These are phyloP conservation scores for Plebejus anna DNA, from an alignment of 2,888 invertebrate genomes.

Conservation along the genomic window DNA sequence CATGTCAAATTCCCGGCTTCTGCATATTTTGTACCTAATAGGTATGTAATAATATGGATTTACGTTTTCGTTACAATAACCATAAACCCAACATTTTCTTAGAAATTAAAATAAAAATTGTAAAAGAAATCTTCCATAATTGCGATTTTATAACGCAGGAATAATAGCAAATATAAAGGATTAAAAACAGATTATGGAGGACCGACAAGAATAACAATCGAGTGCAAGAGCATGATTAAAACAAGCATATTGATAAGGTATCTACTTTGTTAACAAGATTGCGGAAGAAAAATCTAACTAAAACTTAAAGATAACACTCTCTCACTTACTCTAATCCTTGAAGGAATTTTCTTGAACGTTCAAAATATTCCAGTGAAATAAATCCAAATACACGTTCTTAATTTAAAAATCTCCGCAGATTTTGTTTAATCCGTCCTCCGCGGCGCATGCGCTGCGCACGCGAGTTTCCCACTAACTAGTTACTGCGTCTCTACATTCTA, in stretches of 20 bases:
- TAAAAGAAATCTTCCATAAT: too few species aligned
- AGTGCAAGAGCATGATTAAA: constrained; percentile 16
- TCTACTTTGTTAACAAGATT: constrained; percentile 18
- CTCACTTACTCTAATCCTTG: neutral
- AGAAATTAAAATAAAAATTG: too few species aligned
- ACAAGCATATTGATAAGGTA: constrained; percentile 18
- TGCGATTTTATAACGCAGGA: neutral
- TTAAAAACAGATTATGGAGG: constrained; percentile 22
- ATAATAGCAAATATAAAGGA: neutral
- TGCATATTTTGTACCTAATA: too few species aligned
- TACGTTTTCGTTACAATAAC: too few species aligned
- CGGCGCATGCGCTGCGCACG: constrained; percentile 67
- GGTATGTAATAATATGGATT: too few species aligned
- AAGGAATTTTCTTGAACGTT: constrained; percentile 5
- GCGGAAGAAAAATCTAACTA: constrained; percentile 18
- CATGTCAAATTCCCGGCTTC: too few species aligned
- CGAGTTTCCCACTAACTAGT: constrained; percentile 60
- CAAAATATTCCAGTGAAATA: neutral
- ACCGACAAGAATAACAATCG: constrained; percentile 8
- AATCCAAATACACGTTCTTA: neutral
- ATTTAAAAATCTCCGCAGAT: neutral
- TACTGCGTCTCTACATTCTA: constrained; percentile 34
- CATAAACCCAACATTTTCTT: too few species aligned
- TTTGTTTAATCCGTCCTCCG: constrained; percentile 20
- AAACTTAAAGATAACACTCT: constrained; percentile 21